Conservation (phyloP, 2,888 invertebrate genomes). For the Epinotia ramella region DNA sequence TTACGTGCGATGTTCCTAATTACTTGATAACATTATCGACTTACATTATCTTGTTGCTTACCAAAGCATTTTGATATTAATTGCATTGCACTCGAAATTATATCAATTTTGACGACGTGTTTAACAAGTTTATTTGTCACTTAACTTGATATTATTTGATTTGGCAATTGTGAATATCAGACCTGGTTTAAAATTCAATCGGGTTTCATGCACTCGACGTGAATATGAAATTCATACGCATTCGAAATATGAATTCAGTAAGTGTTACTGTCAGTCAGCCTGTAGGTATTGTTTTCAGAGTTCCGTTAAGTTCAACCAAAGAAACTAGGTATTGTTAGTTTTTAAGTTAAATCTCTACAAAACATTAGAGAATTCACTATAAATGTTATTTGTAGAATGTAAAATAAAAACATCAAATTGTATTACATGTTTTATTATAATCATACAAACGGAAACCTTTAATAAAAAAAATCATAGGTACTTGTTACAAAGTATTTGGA, state of each 20-base stretch:
- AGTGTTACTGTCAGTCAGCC: background rate
- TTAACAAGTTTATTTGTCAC: too few species aligned
- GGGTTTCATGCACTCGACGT: slow-evolving; percentile 3
- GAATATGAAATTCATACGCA: slow-evolving; percentile 31
- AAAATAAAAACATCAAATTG: slow-evolving; percentile 15
- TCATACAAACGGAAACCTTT: background rate
- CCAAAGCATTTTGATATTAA: too few species aligned
- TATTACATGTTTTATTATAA: slow-evolving; percentile 17
- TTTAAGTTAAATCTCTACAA: background rate
- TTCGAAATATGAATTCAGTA: slow-evolving; percentile 4
- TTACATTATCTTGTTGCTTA: too few species aligned
- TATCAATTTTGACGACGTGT: too few species aligned
- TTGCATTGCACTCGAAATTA: too few species aligned
- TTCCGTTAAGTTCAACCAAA: background rate
- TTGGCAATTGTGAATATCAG: background rate
- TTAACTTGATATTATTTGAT: too few species aligned
- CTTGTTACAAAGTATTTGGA: background rate
- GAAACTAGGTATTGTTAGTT: background rate
- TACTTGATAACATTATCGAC: too few species aligned
- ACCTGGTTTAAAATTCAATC: slow-evolving; percentile 22
- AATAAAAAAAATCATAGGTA: background rate
- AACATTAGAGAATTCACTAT: background rate
- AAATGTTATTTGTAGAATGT: background rate
- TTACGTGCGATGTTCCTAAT: too few species aligned
- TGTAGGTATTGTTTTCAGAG: background rate